phyloP scores from a whole-genome alignment of 2,113 vertebrate genomes.

The Gasterosteus nipponicus region DNA sequence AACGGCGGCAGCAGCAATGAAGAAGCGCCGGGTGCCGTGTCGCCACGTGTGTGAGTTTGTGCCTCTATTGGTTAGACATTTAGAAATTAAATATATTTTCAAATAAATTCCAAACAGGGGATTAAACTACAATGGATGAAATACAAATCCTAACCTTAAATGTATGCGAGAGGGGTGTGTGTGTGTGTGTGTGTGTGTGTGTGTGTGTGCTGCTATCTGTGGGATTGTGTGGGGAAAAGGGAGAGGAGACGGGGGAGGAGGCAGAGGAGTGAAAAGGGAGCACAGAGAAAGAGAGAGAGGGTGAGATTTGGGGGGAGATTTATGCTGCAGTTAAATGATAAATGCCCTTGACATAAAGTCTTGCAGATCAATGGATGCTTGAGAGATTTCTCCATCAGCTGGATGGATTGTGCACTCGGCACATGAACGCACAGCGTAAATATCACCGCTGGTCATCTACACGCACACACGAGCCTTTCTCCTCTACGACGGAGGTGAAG shows the following conservation, averaged over 20 bases:
- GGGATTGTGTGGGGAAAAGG: background rate
- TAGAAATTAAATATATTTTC: background rate
- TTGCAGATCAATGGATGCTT: conserved; percentile 60
- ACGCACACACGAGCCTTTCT: conserved; percentile 15
- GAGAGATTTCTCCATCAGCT: conserved; percentile 65
- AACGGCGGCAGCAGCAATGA: conserved; percentile 38
- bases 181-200: conserved; percentile 7
- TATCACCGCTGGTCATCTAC: conserved; percentile 3
- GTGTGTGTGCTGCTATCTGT: conserved; percentile 7
- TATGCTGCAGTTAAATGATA: conserved; percentile 46
- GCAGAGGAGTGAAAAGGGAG: background rate
- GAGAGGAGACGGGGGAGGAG: background rate
- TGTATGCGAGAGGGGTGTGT: conserved; percentile 14
- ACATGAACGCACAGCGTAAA: conserved; percentile 30
- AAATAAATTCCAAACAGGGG: conserved; percentile 11
- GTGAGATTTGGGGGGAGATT: conserved; percentile 11
- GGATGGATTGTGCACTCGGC: conserved; percentile 57
- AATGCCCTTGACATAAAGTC: conserved; percentile 53
- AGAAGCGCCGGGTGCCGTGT: conserved; percentile 29
- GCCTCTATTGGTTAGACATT: background rate
- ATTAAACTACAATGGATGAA: conserved; percentile 28
- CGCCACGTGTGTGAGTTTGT: conserved; percentile 3
- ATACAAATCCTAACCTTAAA: conserved; percentile 34
- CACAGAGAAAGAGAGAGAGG: conserved; percentile 11
- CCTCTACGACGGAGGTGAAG: conserved; percentile 18